These are phyloP conservation scores for Drosophila sp. DNA, from an alignment of 1,140 invertebrate genomes.

Conservation along the genomic window DNA sequence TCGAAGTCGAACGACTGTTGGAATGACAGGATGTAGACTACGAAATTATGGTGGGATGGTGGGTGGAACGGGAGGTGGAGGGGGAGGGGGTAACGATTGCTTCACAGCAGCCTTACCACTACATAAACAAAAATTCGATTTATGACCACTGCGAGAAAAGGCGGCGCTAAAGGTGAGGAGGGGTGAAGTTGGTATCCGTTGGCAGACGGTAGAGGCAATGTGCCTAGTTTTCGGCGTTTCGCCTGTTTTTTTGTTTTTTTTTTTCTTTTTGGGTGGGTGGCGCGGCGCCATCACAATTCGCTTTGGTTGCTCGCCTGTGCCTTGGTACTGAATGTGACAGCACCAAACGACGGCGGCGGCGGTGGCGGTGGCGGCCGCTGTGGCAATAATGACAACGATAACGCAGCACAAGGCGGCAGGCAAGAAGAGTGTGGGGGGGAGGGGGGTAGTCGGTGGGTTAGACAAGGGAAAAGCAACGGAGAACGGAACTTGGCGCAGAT, in stretches of 20 bases:
- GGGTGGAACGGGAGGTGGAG: neutral
- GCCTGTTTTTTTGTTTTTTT: constrained; percentile 27
- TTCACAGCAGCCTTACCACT: constrained; percentile 68
- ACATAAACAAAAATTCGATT: constrained; percentile 82
- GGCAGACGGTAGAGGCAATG: neutral
- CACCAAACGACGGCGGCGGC: constrained; percentile 9
- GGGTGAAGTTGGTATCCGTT: neutral
- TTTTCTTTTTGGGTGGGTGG: constrained; percentile 24
- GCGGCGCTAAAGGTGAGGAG: constrained; percentile 5
- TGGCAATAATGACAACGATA: constrained; percentile 68
- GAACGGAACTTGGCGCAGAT: constrained; percentile 62
- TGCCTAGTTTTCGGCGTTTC: constrained; percentile 16
- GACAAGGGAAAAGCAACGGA: constrained; percentile 42
- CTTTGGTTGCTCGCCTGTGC: constrained; percentile 22
- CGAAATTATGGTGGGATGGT: constrained; percentile 8
- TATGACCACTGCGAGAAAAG: constrained; percentile 73
- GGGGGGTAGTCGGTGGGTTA: constrained; percentile 5
- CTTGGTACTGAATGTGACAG: constrained; percentile 47
- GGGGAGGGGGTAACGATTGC: neutral
- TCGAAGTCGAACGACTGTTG: constrained; percentile 49
- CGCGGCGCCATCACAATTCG: constrained; percentile 43
- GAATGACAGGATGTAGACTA: constrained; percentile 55
- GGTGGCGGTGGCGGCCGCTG: constrained; percentile 26
- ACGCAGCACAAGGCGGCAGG: constrained; percentile 27
- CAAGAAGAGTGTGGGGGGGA: neutral